These are phyloP conservation scores for Periphyllus acericola DNA, from an alignment of 2,888 invertebrate genomes.

Conservation along the genomic window DNA sequence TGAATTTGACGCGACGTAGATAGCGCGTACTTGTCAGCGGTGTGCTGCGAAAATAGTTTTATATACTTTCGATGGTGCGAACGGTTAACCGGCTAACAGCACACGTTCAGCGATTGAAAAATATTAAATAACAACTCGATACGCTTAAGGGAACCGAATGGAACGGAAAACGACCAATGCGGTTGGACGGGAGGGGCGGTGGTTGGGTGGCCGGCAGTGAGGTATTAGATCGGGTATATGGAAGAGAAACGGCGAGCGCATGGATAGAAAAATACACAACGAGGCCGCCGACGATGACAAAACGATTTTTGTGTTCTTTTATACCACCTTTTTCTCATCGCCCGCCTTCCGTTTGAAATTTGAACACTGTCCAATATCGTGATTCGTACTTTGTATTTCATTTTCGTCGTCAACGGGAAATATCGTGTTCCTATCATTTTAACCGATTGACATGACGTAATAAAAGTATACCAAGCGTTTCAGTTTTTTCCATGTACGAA, in stretches of 20 bases:
- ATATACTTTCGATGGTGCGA: neutral
- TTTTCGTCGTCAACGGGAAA: too few relatives aligned
- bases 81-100: neutral
- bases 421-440: too few relatives aligned
- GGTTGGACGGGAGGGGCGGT: neutral
- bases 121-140: slow-evolving; percentile 28
- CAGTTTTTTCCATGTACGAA: too few relatives aligned
- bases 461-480: too few relatives aligned
- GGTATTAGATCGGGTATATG: neutral
- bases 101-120: neutral
- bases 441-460: too few relatives aligned
- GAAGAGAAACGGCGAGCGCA: slow-evolving; percentile 14
- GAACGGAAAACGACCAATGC: neutral
- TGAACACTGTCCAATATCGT: too few relatives aligned
- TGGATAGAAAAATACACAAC: slow-evolving; percentile 1
- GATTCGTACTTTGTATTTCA: too few relatives aligned
- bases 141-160: neutral
- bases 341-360: too few relatives aligned
- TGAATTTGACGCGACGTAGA: neutral
- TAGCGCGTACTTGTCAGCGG: neutral
- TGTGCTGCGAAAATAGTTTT: neutral
- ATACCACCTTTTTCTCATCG: too few relatives aligned
- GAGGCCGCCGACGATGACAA: neutral
- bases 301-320: too few relatives aligned
- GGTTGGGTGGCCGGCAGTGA: neutral